Conservation (phyloP, 2,888 invertebrate species). For the Orthosia cruda region DNA sequence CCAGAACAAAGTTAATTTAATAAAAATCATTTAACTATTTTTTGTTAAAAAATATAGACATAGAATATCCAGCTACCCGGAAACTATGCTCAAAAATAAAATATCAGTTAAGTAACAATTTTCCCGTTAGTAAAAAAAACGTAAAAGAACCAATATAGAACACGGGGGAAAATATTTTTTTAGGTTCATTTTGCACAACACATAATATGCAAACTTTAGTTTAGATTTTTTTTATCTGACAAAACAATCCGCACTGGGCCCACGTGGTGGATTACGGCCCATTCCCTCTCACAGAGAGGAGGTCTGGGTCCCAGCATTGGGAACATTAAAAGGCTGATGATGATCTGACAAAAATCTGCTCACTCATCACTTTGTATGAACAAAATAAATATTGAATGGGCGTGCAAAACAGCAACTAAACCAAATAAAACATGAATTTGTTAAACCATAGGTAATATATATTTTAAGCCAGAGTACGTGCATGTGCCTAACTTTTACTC, state of each 20-base stretch:
- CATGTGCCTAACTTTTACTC: slow-evolving; percentile 21
- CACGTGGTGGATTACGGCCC: too few relatives aligned
- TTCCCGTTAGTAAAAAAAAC: too few relatives aligned
- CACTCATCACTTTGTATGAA: not conserved
- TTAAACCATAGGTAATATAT: slow-evolving; percentile 1
- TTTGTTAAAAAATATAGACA: not conserved
- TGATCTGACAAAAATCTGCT: not conserved
- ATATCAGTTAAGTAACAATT: too few relatives aligned
- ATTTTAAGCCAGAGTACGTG: slow-evolving; percentile 11
- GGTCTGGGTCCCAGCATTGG: too few relatives aligned
- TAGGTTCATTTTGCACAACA: too few relatives aligned
- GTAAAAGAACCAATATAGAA: too few relatives aligned
- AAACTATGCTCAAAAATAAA: not conserved
- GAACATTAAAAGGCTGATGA: too few relatives aligned
- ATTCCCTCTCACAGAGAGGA: too few relatives aligned
- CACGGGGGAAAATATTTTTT: too few relatives aligned
- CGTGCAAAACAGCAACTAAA: not conserved
- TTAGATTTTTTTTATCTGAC: too few relatives aligned
- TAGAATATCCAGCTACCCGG: not conserved
- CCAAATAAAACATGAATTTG: not conserved
- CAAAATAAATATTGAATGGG: not conserved
- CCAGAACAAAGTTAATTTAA: not conserved
- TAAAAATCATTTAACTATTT: not conserved
- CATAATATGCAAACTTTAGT: not conserved
- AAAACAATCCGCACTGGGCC: too few relatives aligned